Percentiles rank a stretch among this genome's conserved stretches.
Evolutionary conservation across 2,113 vertebrate genomes (phyloP).

Genomic region (Salvelinus alpinus): DNA sequence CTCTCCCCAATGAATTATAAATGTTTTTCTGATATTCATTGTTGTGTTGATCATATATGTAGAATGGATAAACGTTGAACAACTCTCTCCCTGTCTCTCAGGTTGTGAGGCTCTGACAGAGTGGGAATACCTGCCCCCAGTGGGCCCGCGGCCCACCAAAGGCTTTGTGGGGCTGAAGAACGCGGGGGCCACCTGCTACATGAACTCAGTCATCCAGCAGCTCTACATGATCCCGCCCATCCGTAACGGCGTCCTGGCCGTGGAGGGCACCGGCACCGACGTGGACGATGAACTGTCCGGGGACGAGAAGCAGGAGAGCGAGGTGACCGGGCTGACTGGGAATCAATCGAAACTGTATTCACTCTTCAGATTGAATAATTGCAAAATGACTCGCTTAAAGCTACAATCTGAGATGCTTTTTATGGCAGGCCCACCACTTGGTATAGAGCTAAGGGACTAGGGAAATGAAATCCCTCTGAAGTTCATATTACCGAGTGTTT

Average conservation of each 20-base stretch:
- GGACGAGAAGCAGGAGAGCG: conserved; percentile 89
- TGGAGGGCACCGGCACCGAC: conserved; percentile 89
- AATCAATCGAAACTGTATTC: no score
- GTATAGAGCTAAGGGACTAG: no score
- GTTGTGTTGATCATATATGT: no score
- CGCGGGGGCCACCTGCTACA: conserved; percentile 90
- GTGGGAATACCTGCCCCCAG: conserved; percentile 89
- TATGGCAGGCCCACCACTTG: no score
- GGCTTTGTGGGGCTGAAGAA: conserved; percentile 93
- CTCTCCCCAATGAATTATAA: no score
- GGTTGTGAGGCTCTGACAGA: conserved; percentile 89
- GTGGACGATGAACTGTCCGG: conserved; percentile 91
- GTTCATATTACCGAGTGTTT: no score
- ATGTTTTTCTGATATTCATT: no score
- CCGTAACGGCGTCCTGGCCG: conserved; percentile 87
- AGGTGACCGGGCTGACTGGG: conserved; percentile 69
- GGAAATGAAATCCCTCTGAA: no score
- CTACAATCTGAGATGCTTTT: no score
- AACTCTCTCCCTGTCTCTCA: conserved; percentile 40
- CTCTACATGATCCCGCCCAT: conserved; percentile 92
- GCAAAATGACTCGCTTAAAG: no score
- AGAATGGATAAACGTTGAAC: neutral
- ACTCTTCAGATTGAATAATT: no score
- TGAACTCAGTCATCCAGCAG: conserved; percentile 93
- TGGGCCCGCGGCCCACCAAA: conserved; percentile 86